phyloP scores from a whole-genome alignment of 2,797 vertebrate species.

The Leptatherina wallacei region DNA sequence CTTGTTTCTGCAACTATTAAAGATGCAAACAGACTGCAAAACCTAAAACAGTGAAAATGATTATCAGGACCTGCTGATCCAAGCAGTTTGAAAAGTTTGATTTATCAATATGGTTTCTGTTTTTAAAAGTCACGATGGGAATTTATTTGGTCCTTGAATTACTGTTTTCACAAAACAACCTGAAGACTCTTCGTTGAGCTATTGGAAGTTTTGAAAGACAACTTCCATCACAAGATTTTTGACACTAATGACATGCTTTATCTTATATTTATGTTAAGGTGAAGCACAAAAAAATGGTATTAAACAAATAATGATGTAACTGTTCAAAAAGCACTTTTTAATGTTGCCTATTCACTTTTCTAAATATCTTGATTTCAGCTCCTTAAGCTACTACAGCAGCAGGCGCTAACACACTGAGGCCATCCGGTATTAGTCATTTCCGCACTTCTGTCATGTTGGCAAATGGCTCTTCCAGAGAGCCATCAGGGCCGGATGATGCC shows the following conservation, averaged over 20 bases:
- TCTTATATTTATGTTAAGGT: too few relatives aligned
- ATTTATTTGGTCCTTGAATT: too few relatives aligned
- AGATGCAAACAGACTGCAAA: too few relatives aligned
- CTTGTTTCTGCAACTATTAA: too few relatives aligned
- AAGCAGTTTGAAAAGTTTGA: not conserved
- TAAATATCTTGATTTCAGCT: not conserved
- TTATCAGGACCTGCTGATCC: not conserved
- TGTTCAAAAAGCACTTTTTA: not conserved
- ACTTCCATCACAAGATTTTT: too few relatives aligned
- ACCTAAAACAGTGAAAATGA: too few relatives aligned
- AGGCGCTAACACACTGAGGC: conserved; percentile 12
- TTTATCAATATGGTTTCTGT: not conserved
- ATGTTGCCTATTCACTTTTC: not conserved
- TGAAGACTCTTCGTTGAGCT: too few relatives aligned
- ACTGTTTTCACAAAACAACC: too few relatives aligned
- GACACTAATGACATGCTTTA: too few relatives aligned
- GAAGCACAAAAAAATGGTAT: too few relatives aligned
- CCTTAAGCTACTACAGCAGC: not conserved
- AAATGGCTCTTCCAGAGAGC: conserved; percentile 17
- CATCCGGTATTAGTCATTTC: conserved; percentile 44
- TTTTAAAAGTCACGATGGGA: too few relatives aligned
- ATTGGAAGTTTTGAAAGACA: too few relatives aligned
- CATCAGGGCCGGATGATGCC: conserved; percentile 22
- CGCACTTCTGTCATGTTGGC: conserved; percentile 20
- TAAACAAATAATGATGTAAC: not conserved